Evolutionary conservation across 2,888 invertebrate species (phyloP).

Genomic region (Limenitis camilla): DNA sequence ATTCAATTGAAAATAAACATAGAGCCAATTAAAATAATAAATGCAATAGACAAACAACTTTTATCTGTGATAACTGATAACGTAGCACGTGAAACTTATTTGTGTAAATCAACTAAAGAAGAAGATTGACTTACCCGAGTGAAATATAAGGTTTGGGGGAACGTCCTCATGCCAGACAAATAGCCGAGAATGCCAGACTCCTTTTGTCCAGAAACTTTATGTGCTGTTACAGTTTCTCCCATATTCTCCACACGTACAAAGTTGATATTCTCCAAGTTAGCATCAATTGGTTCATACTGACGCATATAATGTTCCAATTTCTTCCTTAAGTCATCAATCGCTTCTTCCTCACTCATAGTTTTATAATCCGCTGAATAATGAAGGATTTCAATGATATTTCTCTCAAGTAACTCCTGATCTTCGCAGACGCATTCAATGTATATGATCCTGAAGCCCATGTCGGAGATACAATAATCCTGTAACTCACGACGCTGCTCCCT

Average conservation of each 20-base stretch:
- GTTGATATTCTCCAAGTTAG: conserved; percentile 70
- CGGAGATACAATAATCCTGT: conserved; percentile 80
- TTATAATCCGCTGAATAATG: conserved; percentile 91
- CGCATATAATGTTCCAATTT: conserved; percentile 89
- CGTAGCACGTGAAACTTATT: too few relatives aligned
- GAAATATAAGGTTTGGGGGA: conserved; percentile 90
- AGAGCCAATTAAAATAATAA: background rate
- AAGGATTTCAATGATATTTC: conserved; percentile 81
- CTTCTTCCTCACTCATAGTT: conserved; percentile 83
- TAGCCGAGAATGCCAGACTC: conserved; percentile 91
- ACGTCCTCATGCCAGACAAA: conserved; percentile 87
- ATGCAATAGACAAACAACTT: background rate
- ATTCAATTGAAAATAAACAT: background rate
- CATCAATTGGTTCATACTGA: conserved; percentile 86
- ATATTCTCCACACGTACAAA: conserved; percentile 69
- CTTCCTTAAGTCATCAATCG: conserved; percentile 85
- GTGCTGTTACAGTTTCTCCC: conserved; percentile 81
- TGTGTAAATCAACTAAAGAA: too few relatives aligned
- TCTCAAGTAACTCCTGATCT: conserved; percentile 73
- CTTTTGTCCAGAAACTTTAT: conserved; percentile 83
- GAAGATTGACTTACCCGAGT: conserved; percentile 80
- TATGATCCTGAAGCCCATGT: conserved; percentile 87
- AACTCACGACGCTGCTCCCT: conserved; percentile 85
- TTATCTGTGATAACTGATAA: background rate
- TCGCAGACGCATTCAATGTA: conserved; percentile 95